Evolutionary conservation across 2,888 invertebrate genomes (phyloP), one percentile per base, ranked within the genome.

Genomic region (Ophion slaviceki): DNA sequence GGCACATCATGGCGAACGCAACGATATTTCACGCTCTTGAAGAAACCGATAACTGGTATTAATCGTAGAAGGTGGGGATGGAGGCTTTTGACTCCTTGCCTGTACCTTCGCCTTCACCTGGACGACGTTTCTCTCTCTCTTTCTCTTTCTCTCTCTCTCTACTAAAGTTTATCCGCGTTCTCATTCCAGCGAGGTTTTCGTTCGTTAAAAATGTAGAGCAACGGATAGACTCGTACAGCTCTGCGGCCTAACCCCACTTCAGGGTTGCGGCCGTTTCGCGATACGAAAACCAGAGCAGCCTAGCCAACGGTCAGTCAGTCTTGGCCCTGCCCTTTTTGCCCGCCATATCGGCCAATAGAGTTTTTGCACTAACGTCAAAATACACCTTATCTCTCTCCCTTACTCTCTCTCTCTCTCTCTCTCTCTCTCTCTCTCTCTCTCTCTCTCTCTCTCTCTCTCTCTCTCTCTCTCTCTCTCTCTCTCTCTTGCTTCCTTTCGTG

Each of bases 161-260:
- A 14, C 14, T 47, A 14, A 14, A 47, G 11, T 47, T 47, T 11
- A 47, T 14, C 14, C 47, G 14, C 17, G 62, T 61, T 64, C 36
- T 80, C 57, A 40, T 82, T 79, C 70, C 72, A 36, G 17, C 57
- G 62, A 75, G 20, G 45, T 61, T 64, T 64, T 59, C 68, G 84
- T 82, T 86, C 74, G 80, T 80, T 82, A 47, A 71, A 85, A 86
- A 81, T 75, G 45, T 86, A 64, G 90, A 89, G 89, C 89, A 89
- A 87, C 87, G 75, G 81, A 80, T 71, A 47, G 47, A 47, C 47
- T 40, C 40, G 7, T 40, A 40, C 40, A 40, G 8, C 40, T 40
- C 40, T 66, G 32, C n/a, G 75, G 47, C 45, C 53, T 40, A 77
- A 40, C 83, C 84, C 80, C 83, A 78, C 83, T 59, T 20, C 57